Percentiles rank a stretch among this genome's conserved stretches.
Evolutionary conservation across 2,888 invertebrate species (phyloP).

Genomic region (Torymus tubicola): DNA sequence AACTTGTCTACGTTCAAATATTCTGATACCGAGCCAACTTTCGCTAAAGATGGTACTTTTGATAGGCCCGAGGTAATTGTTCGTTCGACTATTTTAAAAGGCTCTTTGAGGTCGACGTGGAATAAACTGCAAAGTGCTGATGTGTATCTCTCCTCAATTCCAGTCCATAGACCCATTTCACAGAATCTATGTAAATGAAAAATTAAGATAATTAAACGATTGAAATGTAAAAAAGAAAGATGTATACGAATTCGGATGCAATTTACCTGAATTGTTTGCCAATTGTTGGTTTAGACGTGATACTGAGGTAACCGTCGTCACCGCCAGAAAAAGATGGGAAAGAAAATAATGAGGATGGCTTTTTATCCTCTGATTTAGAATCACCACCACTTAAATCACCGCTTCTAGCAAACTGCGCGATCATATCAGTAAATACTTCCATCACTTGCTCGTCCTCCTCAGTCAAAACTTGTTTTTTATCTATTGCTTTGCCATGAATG

Average conservation of each 20-base stretch:
- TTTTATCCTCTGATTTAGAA: slow-evolving; percentile 66
- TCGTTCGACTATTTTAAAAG: slow-evolving; percentile 43
- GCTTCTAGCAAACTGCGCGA: slow-evolving; percentile 82
- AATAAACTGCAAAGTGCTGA: slow-evolving; percentile 77
- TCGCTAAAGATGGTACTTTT: slow-evolving; percentile 11
- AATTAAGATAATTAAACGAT: neutral
- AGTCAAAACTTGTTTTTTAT: slow-evolving; percentile 68
- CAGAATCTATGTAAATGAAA: slow-evolving; percentile 78
- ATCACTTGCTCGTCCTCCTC: slow-evolving; percentile 82
- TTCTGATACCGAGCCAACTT: slow-evolving; percentile 33
- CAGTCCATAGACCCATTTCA: slow-evolving; percentile 84
- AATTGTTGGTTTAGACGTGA: slow-evolving; percentile 77
- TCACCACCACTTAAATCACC: slow-evolving; percentile 70
- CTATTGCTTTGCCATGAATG: slow-evolving; percentile 62
- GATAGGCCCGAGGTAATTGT: neutral
- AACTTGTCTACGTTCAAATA: neutral
- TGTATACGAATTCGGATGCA: slow-evolving; percentile 65
- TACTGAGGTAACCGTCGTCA: slow-evolving; percentile 78
- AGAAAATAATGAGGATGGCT: slow-evolving; percentile 2
- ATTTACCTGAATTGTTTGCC: slow-evolving; percentile 73
- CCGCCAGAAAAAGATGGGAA: slow-evolving; percentile 61
- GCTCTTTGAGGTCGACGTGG: slow-evolving; percentile 51
- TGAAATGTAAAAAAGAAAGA: neutral
- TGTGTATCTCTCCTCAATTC: slow-evolving; percentile 79
- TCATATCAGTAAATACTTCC: slow-evolving; percentile 82